Conservation (phyloP, 2,113 vertebrate species). For the Atlantisia rogersi region DNA sequence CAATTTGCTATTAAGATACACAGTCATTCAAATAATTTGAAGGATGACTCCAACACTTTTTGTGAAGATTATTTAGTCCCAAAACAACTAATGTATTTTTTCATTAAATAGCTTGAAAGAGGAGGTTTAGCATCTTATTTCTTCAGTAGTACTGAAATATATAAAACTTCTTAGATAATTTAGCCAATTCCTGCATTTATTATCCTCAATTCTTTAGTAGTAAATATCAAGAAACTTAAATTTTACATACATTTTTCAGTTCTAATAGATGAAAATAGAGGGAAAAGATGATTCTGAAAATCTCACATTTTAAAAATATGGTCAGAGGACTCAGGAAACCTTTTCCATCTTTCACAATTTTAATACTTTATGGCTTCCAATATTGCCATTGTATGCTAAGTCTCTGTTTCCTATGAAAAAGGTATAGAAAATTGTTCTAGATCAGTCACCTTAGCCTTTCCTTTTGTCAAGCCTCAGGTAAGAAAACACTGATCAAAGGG, state of each 20-base stretch:
- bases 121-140: not conserved
- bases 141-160: not conserved
- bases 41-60: constrained; percentile 41
- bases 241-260: not conserved
- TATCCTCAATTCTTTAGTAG: not conserved
- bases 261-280: not conserved
- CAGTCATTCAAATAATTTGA: not conserved
- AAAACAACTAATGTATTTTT: constrained; percentile 16
- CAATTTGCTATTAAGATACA: not conserved
- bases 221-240: not conserved
- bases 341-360: not conserved
- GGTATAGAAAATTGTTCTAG: not conserved
- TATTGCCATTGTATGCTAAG: not conserved
- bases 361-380: not conserved
- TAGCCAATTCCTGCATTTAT: not conserved
- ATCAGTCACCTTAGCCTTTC: not conserved
- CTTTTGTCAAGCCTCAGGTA: not conserved
- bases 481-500: not conserved
- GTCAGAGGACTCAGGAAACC: not conserved
- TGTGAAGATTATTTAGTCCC: constrained; percentile 41
- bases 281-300: not conserved
- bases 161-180: not conserved
- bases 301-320: not conserved
- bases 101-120: not conserved
- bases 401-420: not conserved